Percentiles rank a stretch among this genome's conserved stretches.
These are phyloP conservation scores for Schrankia costaestrigalis DNA, from an alignment of 2,888 invertebrate genomes.

Conservation along the genomic window DNA sequence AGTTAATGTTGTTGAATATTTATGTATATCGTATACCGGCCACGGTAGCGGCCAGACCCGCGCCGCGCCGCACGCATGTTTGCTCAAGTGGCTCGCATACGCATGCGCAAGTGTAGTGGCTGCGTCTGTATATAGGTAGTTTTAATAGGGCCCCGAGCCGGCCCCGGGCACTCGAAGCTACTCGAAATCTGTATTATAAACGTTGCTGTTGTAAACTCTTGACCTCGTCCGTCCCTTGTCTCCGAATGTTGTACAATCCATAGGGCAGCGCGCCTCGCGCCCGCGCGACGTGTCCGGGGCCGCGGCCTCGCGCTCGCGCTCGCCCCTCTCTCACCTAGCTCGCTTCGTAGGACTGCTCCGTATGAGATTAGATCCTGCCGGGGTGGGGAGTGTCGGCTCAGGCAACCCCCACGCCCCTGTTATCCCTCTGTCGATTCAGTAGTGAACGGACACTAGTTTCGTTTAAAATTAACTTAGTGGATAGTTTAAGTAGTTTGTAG, in stretches of 20 bases:
- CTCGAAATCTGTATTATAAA: slow-evolving; percentile 39
- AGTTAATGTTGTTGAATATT: slow-evolving; percentile 54
- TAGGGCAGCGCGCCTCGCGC: slow-evolving; percentile 18
- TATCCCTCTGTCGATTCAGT: slow-evolving; percentile 59
- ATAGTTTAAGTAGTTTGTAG: slow-evolving; percentile 76
- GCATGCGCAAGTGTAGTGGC: slow-evolving; percentile 63
- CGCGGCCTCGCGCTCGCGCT: slow-evolving; percentile 34
- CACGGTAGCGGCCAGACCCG: slow-evolving; percentile 26
- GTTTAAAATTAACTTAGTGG: slow-evolving; percentile 72
- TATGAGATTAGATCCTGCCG: slow-evolving; percentile 50
- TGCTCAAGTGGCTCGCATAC: slow-evolving; percentile 73
- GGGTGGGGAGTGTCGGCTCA: slow-evolving; percentile 17
- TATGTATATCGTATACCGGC: slow-evolving; percentile 38
- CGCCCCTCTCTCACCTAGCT: slow-evolving; percentile 38
- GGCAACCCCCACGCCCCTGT: slow-evolving; percentile 28
- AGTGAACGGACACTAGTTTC: slow-evolving; percentile 74
- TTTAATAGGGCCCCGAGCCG: slow-evolving; percentile 52
- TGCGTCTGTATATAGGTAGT: slow-evolving; percentile 72
- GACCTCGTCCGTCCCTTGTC: slow-evolving; percentile 44
- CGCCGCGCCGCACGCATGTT: slow-evolving; percentile 48
- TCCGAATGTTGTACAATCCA: slow-evolving; percentile 24
- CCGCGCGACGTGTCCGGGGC: slow-evolving; percentile 22
- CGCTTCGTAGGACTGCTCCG: slow-evolving; percentile 59
- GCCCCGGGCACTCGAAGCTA: slow-evolving; percentile 41
- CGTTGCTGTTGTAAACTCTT: slow-evolving; percentile 34